Base-by-base conservation (phyloP, 2,797 vertebrate species). In the Gymnopithys bicolor region DNA sequence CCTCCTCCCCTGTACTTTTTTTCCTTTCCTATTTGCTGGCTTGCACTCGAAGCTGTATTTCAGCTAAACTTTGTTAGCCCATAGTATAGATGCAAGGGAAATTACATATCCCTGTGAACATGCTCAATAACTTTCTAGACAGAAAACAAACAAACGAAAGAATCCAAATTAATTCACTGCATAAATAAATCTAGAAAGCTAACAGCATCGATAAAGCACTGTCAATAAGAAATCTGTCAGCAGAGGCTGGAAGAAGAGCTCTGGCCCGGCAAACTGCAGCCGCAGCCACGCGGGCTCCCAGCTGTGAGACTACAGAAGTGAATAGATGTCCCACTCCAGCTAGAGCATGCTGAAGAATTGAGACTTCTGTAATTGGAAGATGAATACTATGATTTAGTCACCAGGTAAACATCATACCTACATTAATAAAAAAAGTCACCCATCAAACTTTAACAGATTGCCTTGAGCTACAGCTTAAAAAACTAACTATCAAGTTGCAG, bases 41-140 rank as follows among this genome's bases (percentile, higher is more conserved):
- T 78, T 55, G 75, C 25, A 41, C 10, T 22, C 51, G 14, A 88
- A 75, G 21, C 3, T 90, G 4, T 45, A 45, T 55, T 79, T 87
- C 39, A 49, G 22, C 48, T 74, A 21, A 63, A 45, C 3, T 1
- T 11, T 53, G 9, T 30, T 46, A 78, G 27, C 43, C 41, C 39
- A 21, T 30, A 66, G 25, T 37, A 21, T 32, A 32, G 7, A 59
- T 37, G 37, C 5, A 81, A 63, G 24, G 21, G 22, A 81, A 87
- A 78, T 15, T 30, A 33, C 9, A 0, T 2, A 88, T 15, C 15
- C 67, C n/a, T 12, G 41, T 1, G 1, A 12, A 39, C 2, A 1
- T 4, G 13, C 18, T 41, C 70, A 56, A 3, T 30, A 87, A 62
- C 56, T 49, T 85, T n/a, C 32, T n/a, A 41, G 25, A 17, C 41